Evolutionary conservation across 2,113 vertebrate species (phyloP).

Genomic region (Notechis scutatus): DNA sequence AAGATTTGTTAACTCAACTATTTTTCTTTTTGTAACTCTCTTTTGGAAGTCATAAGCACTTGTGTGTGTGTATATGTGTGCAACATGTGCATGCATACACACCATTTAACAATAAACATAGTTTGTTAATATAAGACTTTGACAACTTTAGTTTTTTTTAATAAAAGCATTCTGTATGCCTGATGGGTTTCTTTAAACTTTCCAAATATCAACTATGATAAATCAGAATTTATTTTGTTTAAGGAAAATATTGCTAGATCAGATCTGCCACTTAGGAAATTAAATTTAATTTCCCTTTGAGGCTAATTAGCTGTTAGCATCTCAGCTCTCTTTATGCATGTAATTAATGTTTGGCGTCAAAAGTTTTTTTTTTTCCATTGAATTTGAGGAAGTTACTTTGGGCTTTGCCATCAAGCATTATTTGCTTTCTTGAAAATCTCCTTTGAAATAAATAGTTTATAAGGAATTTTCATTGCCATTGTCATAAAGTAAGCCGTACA

Average conservation of each 20-base stretch:
- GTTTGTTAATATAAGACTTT: conserved; percentile 17
- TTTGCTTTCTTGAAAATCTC: conserved; percentile 36
- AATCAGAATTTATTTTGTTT: conserved; percentile 67
- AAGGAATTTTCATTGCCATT: conserved; percentile 19
- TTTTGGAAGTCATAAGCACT: background rate
- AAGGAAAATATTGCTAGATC: conserved; percentile 61
- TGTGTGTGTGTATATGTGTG: background rate
- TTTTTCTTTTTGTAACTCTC: conserved; percentile 3
- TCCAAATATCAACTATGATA: conserved; percentile 36
- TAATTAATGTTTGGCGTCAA: conserved; percentile 69
- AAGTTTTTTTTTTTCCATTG: conserved; percentile 30
- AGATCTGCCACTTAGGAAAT: conserved; percentile 54
- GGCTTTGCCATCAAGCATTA: conserved; percentile 47
- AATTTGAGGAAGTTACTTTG: conserved; percentile 12
- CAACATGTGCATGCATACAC: background rate
- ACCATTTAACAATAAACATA: conserved; percentile 17
- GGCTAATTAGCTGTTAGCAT: conserved; percentile 75
- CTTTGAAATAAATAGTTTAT: conserved; percentile 40
- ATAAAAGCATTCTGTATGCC: conserved; percentile 1
- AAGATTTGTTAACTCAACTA: background rate
- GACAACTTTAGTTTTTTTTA: background rate
- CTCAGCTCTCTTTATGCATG: conserved; percentile 65
- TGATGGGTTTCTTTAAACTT: conserved; percentile 37
- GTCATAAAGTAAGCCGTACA: conserved; percentile 17
- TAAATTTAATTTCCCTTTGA: conserved; percentile 70